Evolutionary conservation across 2,888 invertebrate species (phyloP), one percentile per base, ranked within the genome.

Genomic region (Barypeithes pellucidus): DNA sequence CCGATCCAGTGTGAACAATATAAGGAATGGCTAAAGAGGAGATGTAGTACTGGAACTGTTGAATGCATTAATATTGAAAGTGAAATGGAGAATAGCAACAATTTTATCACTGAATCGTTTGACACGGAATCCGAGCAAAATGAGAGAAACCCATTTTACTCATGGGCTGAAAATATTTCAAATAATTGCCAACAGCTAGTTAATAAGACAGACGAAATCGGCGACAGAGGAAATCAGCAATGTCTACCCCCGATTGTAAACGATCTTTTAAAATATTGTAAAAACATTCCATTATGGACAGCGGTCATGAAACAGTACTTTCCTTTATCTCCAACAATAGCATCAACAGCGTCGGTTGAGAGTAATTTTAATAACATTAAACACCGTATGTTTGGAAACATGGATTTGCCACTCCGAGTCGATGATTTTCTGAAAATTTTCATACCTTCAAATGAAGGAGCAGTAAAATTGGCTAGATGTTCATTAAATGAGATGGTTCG

Each of bases 1-100:
- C 54, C 54, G 16, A 72, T 62, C 12, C 14, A n/a, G 14, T 72
- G 67, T 54, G 72, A 72, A 61, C 12, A 39, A 45, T 29, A 22
- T 12, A 72, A 72, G 41, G 24, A 72, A 41, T 72, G 72, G 72
- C 36, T n/a, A 7, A 72, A 59, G 54, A 45, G 52, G 8, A 72
- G 62, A 72, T 24, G 41, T 36, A 39, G 29, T 14, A 67, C 72
- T 24, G 72, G 72, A 47, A 67, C 67, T 18, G 60, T 45, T n/a
- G 67, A n/a, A n/a, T n/a, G n/a, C n/a, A 72, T 12, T 22, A 24
- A 22, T 16, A 3, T n/a, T 11, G 54, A 14, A 54, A 22, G 24
- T 29, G 24, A 54, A 24, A 54, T 54, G 54, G 22, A 57, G 8
- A 39, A 60, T 12, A 39, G n/a, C 16, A n/a, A 3, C 12, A n/a